phyloP scores from a whole-genome alignment of 2,797 vertebrate species.

The Pogoniulus pusillus region DNA sequence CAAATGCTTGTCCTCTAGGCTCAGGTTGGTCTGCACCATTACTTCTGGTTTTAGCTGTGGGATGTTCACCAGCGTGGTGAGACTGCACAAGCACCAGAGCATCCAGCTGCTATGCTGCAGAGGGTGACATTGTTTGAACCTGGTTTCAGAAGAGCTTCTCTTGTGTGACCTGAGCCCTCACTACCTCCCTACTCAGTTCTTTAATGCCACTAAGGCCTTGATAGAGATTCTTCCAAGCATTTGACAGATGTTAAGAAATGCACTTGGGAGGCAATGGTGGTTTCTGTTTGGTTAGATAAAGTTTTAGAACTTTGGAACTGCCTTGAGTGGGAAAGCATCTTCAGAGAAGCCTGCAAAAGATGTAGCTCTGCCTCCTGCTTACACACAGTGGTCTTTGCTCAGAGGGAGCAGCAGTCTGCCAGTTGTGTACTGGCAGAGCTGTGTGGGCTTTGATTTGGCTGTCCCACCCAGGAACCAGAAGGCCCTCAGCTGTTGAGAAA shows the following conservation, averaged over 20 bases:
- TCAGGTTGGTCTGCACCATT: not conserved
- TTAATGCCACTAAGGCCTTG: not conserved
- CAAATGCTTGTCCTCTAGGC: not conserved
- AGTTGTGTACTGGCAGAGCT: not conserved
- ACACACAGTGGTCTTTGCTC: not conserved
- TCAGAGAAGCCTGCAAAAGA: not conserved
- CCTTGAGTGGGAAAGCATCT: not conserved
- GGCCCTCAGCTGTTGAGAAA: not conserved
- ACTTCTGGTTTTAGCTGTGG: not conserved
- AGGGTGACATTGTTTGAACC: not conserved
- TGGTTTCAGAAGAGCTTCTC: not conserved
- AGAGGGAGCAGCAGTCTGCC: not conserved
- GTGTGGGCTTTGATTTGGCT: not conserved
- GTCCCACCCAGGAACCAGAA: not conserved
- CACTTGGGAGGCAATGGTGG: not conserved
- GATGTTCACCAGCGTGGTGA: not conserved
- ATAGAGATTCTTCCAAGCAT: not conserved
- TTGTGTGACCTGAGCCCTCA: not conserved
- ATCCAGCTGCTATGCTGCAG: not conserved
- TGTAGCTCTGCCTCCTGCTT: not conserved
- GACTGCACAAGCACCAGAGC: not conserved
- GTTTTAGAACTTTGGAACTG: not conserved
- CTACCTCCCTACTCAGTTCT: not conserved
- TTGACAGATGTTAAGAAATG: not conserved
- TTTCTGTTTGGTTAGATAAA: not conserved